Evolutionary conservation across 2,888 invertebrate species (phyloP).

Genomic region (Pseudolycoriella hygida): DNA sequence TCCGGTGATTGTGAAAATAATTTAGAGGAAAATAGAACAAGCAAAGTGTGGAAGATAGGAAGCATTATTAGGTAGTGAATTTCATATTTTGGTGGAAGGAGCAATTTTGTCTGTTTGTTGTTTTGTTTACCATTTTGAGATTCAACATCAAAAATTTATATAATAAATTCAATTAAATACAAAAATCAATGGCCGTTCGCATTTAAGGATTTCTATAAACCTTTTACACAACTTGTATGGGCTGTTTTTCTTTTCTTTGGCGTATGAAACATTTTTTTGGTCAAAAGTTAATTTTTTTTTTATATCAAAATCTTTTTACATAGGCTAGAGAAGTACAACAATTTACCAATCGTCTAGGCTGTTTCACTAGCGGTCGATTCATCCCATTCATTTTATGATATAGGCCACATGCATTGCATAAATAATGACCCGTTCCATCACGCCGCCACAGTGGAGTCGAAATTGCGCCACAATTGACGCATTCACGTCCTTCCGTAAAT

Average conservation of each 20-base stretch:
- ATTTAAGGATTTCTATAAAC: constrained; percentile 6
- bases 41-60: too few species aligned
- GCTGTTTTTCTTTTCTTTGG: too few species aligned
- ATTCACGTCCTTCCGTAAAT: constrained; percentile 78
- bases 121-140: neutral
- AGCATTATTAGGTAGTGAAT: too few species aligned
- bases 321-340: constrained; percentile 4
- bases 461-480: constrained; percentile 95
- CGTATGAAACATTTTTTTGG: too few species aligned
- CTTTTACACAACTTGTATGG: neutral
- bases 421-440: constrained; percentile 96
- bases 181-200: neutral
- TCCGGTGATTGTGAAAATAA: too few species aligned
- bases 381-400: constrained; percentile 95
- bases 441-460: constrained; percentile 96
- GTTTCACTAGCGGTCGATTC: constrained; percentile 81
- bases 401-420: constrained; percentile 99
- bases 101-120: neutral
- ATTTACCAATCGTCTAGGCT: constrained; percentile 75
- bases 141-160: constrained; percentile 10
- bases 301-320: too few species aligned
- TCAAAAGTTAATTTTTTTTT: too few species aligned
- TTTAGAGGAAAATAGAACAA: too few species aligned
- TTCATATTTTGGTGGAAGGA: neutral
- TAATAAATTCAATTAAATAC: constrained; percentile 30